Conservation (phyloP, 2,113 vertebrate species). For the Prolemur simus region DNA sequence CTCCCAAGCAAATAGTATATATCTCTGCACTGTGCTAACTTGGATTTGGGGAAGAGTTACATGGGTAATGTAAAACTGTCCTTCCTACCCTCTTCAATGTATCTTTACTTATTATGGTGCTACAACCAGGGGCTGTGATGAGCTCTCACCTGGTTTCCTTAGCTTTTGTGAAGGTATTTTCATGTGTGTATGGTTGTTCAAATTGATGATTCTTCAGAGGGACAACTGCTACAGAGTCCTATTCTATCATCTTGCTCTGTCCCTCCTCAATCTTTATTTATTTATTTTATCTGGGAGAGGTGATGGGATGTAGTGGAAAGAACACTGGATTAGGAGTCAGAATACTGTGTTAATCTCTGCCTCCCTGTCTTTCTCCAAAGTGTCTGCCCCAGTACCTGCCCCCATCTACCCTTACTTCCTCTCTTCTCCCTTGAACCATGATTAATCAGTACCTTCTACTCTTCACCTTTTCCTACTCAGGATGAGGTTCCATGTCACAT, state of each 20-base stretch:
- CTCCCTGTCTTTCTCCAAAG: not conserved
- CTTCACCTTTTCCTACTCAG: not conserved
- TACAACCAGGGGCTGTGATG: not conserved
- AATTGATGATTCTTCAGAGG: not conserved
- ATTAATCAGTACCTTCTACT: not conserved
- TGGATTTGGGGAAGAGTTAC: not conserved
- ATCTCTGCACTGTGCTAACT: not conserved
- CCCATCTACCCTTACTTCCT: not conserved
- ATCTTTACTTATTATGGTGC: not conserved
- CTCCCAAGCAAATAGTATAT: not conserved
- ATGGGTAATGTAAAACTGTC: not conserved
- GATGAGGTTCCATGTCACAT: not conserved
- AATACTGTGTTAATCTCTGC: not conserved
- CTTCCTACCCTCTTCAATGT: not conserved
- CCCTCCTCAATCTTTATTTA: not conserved
- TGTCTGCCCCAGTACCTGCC: not conserved
- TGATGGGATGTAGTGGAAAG: not conserved
- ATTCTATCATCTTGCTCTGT: not conserved
- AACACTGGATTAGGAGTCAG: not conserved
- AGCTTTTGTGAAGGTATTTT: not conserved
- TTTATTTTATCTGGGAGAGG: not conserved
- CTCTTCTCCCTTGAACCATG: not conserved
- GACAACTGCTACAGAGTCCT: not conserved
- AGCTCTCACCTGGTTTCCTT: not conserved
- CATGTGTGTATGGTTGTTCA: not conserved